Base-by-base conservation (phyloP, 2,797 vertebrate genomes). In the Lutjanus argentimaculatus region DNA sequence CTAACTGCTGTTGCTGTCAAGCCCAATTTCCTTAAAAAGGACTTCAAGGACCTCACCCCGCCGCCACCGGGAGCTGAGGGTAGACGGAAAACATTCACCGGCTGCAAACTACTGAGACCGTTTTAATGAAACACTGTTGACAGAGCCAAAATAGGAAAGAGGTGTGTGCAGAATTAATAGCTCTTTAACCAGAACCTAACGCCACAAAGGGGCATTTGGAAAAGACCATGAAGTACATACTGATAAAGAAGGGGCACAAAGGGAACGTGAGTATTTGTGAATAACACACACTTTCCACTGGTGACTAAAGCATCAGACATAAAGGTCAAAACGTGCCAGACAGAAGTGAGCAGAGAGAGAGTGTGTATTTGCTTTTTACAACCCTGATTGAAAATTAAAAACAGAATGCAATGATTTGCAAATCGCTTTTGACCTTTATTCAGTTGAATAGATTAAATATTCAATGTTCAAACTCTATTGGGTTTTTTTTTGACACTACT, bases 71-170 rank as follows among this genome's bases (percentile, higher is more conserved):
- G 87, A 87, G 82, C 70, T n/a, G 17, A 40, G 45, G 65, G 68
- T 51, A 58, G 75, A 82, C 72, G 76, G 66, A 82, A 83, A 86
- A 85, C 67, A 86, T 78, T 77, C 67, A 83, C 19, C 45, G 51
- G 71, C 75, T 79, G 40, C 75, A 80, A 87, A 89, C 72, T 67
- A 71, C 80, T 63, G 65, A 84, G 82, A 72, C 46, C 40, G n/a
- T 61, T 88, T 83, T 90, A 91, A 88, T 92, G 84, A 90, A 93
- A 88, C 67, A 49, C 66, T 79, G 88, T 76, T 87, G 91, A 85
- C 86, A 77, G 72, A 82, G 56, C 64, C 79, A 68, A 78, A 77
- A 80, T 69, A 83, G 59, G 56, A 75, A 74, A 61, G 61, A 59
- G 58, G n/a, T 45, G 81, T 83, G 79, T 73, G 51, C 19, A 61